A percentile compares a stretch with the other conserved stretches of the same genome.
Conservation (phyloP, 2,113 vertebrate genomes). For the Isurus oxyrinchus region DNA sequence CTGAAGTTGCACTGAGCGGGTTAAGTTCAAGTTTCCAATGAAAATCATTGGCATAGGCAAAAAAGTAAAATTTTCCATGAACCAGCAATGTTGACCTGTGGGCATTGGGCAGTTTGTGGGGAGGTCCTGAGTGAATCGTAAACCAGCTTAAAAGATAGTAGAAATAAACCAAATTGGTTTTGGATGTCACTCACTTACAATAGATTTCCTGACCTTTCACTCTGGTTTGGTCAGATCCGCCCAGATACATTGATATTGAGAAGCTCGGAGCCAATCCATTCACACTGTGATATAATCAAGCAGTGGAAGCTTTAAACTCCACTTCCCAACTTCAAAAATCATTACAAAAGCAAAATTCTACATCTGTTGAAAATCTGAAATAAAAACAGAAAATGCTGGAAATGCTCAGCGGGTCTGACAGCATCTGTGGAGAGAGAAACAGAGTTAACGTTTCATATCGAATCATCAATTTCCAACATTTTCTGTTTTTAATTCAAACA, state of each 20-base stretch:
- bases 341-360: no score
- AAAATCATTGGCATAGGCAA: neutral
- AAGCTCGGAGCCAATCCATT: neutral
- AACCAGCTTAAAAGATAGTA: neutral
- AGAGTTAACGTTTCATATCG: no score
- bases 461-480: no score
- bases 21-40: neutral
- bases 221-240: neutral
- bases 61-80: neutral
- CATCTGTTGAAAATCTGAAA: no score
- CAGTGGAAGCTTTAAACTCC: neutral
- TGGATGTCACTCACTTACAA: no score
- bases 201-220: no score
- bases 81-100: neutral
- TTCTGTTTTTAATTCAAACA: no score
- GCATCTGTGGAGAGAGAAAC: no score
- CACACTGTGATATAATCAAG: neutral
- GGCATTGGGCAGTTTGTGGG: neutral
- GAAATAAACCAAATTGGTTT: neutral
- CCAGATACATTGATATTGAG: neutral
- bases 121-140: neutral
- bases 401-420: no score
- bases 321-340: neutral
- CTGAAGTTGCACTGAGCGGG: neutral
- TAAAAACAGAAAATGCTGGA: no score